Conservation (phyloP, 2,888 invertebrate species). For the Automeris io region DNA sequence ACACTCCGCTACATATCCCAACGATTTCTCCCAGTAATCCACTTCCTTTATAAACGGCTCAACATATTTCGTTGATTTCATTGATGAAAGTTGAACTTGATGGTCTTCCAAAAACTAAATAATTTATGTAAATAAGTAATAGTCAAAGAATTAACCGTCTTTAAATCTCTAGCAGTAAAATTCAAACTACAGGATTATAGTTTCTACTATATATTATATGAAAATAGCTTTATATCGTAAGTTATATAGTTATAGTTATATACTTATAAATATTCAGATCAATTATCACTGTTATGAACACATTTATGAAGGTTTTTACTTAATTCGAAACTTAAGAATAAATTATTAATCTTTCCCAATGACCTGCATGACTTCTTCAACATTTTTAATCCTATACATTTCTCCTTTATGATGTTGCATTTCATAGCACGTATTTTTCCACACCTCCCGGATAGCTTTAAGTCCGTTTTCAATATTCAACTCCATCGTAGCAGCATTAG, state of each 20-base stretch:
- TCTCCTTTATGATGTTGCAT: conserved; percentile 83
- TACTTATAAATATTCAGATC: too few relatives aligned
- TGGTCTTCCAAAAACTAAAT: conserved; percentile 85
- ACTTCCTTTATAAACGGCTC: conserved; percentile 91
- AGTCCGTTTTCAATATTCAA: conserved; percentile 89
- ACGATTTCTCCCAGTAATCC: conserved; percentile 90
- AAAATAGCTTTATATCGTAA: too few relatives aligned
- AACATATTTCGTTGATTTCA: conserved; percentile 92
- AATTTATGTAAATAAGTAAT: too few relatives aligned
- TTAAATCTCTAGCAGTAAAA: too few relatives aligned
- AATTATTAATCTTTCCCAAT: background rate
- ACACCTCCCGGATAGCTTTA: conserved; percentile 81
- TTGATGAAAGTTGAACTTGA: conserved; percentile 87
- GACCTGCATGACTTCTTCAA: conserved; percentile 86
- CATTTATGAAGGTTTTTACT: too few relatives aligned
- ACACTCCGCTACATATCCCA: conserved; percentile 89
- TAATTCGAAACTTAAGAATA: background rate
- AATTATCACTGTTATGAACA: too few relatives aligned
- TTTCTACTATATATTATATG: too few relatives aligned
- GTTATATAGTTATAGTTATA: too few relatives aligned
- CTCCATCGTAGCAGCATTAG: conserved; percentile 93
- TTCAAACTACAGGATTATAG: too few relatives aligned
- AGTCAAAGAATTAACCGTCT: too few relatives aligned
- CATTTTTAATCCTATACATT: conserved; percentile 82
- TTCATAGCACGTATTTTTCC: conserved; percentile 84